Conservation (phyloP, 2,888 invertebrate genomes). For the Tipula vernalis region DNA sequence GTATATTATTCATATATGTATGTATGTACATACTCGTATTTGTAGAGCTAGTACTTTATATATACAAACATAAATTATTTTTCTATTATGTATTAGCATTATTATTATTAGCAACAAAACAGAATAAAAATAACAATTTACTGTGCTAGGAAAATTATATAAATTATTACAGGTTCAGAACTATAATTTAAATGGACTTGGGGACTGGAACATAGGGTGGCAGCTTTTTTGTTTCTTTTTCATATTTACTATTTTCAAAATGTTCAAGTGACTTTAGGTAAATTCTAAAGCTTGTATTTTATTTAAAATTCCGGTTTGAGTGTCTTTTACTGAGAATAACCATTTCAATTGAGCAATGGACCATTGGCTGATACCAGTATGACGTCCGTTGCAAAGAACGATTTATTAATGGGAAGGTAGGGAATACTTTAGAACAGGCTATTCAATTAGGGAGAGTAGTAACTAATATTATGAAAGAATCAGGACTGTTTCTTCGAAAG, state of each 20-base stretch:
- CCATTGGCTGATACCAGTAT: too few relatives aligned
- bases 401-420: too few relatives aligned
- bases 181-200: background rate
- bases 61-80: background rate
- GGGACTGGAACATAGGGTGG: background rate
- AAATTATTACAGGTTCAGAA: background rate
- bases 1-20: background rate
- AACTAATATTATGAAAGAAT: too few relatives aligned
- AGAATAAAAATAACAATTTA: background rate
- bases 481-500: too few relatives aligned
- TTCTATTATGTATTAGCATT: background rate
- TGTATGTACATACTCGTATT: background rate
- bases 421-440: too few relatives aligned
- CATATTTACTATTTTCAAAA: background rate
- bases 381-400: too few relatives aligned
- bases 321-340: too few relatives aligned
- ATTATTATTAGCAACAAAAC: background rate
- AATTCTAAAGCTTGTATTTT: too few relatives aligned
- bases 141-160: background rate
- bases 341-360: too few relatives aligned
- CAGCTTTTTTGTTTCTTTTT: background rate
- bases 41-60: background rate
- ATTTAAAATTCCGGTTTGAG: too few relatives aligned
- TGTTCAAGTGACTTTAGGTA: too few relatives aligned
- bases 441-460: too few relatives aligned